These are phyloP conservation scores for Promerops cafer DNA, from an alignment of 2,113 vertebrate genomes.

Conservation along the genomic window DNA sequence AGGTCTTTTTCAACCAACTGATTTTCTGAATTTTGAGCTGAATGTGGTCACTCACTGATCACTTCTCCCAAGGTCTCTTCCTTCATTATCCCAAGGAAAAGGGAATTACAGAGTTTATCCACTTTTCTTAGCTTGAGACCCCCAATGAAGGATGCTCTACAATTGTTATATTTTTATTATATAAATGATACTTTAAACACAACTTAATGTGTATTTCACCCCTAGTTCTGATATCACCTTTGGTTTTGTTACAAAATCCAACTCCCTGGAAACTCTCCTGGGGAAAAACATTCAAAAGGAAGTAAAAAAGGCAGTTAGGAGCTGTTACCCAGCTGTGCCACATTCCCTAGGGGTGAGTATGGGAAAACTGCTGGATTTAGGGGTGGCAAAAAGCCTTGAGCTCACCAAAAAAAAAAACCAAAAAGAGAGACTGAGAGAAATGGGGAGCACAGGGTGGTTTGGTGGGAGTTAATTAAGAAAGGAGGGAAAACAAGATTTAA, in stretches of 20 bases:
- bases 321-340: neutral
- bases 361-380: neutral
- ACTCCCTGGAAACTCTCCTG: neutral
- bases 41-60: neutral
- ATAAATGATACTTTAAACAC: neutral
- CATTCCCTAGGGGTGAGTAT: neutral
- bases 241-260: neutral
- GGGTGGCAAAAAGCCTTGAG: neutral
- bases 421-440: neutral
- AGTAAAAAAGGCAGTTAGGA: neutral
- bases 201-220: neutral
- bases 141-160: neutral
- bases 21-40: neutral
- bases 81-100: neutral
- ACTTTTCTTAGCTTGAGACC: neutral
- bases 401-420: neutral
- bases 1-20: neutral
- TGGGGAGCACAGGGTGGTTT: rapidly evolving
- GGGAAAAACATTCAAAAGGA: neutral
- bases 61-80: neutral
- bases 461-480: neutral
- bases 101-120: neutral
- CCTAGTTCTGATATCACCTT: neutral
- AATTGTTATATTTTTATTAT: neutral
- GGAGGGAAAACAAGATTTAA: neutral